phyloP scores from a whole-genome alignment of 2,797 vertebrate genomes.

The Psittacula echo region DNA sequence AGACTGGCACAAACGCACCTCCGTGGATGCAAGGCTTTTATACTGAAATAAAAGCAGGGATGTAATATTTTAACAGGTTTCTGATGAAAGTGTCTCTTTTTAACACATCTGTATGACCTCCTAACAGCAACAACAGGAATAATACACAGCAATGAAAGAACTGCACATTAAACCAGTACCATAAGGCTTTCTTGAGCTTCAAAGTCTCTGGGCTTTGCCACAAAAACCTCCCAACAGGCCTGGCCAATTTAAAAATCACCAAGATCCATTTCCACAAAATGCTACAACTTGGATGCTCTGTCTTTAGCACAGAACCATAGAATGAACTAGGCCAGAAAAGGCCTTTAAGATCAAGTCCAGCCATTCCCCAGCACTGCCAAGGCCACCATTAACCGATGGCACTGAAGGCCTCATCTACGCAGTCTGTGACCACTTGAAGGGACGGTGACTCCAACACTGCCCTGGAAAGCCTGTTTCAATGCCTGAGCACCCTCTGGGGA shows the following conservation, averaged over 20 bases:
- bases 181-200: background rate
- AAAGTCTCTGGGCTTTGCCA: background rate
- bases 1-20: background rate
- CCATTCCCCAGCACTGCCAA: background rate
- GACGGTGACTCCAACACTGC: background rate
- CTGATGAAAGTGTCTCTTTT: background rate
- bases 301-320: background rate
- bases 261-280: background rate
- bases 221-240: background rate
- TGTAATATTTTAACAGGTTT: background rate
- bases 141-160: background rate
- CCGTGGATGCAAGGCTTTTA: background rate
- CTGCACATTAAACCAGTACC: background rate
- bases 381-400: background rate
- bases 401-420: background rate
- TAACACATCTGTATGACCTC: background rate
- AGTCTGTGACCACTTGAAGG: background rate
- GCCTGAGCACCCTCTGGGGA: background rate
- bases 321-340: background rate
- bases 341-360: background rate
- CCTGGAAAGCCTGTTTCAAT: background rate
- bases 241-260: background rate
- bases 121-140: background rate
- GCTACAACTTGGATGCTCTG: background rate
- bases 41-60: background rate